Evolutionary conservation across 2,113 vertebrate species (phyloP).

Genomic region (Pituophis catenifer): DNA sequence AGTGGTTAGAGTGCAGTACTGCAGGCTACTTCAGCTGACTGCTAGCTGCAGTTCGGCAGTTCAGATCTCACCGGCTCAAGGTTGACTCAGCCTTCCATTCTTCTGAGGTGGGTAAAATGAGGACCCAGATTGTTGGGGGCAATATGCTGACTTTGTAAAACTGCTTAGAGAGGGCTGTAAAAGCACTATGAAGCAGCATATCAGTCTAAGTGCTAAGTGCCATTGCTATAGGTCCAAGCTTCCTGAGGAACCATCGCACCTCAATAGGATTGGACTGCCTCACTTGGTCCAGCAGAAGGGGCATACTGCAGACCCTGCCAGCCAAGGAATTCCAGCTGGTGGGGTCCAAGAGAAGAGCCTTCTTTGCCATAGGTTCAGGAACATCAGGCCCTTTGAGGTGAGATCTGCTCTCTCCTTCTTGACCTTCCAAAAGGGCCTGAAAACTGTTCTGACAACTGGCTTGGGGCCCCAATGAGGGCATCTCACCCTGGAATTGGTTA

Average conservation of each 20-base stretch:
- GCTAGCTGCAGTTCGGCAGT: too few species aligned
- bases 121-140: too few species aligned
- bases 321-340: background rate
- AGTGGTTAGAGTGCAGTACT: too few species aligned
- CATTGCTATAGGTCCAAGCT: background rate
- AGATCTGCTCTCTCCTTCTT: background rate
- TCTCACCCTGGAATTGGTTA: background rate
- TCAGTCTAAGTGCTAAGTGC: too few species aligned
- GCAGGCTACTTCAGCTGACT: too few species aligned
- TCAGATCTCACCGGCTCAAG: too few species aligned
- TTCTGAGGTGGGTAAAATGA: too few species aligned
- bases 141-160: too few species aligned
- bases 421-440: background rate
- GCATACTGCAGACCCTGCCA: background rate
- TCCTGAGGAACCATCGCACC: background rate
- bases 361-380: background rate
- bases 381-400: background rate
- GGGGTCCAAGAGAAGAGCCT: background rate
- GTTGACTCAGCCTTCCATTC: too few species aligned
- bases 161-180: too few species aligned
- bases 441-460: background rate
- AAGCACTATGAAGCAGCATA: too few species aligned
- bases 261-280: background rate
- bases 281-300: background rate
- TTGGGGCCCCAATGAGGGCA: background rate